Base-by-base conservation (phyloP, 2,797 vertebrate species). In the Allobates femoralis region DNA sequence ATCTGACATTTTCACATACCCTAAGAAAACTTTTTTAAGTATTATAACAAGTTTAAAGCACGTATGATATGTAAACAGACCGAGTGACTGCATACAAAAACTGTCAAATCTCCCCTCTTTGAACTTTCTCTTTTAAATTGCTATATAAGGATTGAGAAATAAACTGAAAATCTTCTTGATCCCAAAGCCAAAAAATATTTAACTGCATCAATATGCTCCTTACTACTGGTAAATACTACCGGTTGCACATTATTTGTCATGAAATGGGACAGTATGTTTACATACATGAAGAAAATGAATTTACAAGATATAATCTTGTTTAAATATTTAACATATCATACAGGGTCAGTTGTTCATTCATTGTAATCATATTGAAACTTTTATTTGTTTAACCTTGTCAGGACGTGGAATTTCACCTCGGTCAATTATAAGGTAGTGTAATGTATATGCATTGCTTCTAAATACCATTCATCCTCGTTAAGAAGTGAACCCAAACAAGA, bases 81-180 rank as follows among this genome's bases (percentile, higher is more conserved):
- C 82, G 69, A 88, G 89, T 87, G 89, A 89, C 89, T 85, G 89
- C 88, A 82, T 88, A 90, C 67, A 67, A 66, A 88, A 83, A 34
- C 83, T 85, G 89, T 86, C 90, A 89, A 86, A 74, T 83, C 28
- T 26, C 50, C 55, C 26, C 5, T 37, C 90, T 90, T 90, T 90
- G 89, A 90, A 90, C 89, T 90, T 78, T 79, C 50, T 75, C 79
- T 81, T 88, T 83, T 34, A 84, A 82, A 84, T 87, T 83, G 75
- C 84, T 80, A 81, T 78, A 83, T 85, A 88, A 87, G 73, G 62
- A 79, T 76, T 64, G 71, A 37, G 46, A 81, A 88, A 87, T 82
- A 75, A 82, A 76, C 64, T 53, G 34, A 83, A 86, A 85, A 87
- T 81, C 69, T 81, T 85, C 78, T 89, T 81, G 71, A 85, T 84